Conservation (phyloP, 2,113 vertebrate species). For the Chelonoidis abingdonii region DNA sequence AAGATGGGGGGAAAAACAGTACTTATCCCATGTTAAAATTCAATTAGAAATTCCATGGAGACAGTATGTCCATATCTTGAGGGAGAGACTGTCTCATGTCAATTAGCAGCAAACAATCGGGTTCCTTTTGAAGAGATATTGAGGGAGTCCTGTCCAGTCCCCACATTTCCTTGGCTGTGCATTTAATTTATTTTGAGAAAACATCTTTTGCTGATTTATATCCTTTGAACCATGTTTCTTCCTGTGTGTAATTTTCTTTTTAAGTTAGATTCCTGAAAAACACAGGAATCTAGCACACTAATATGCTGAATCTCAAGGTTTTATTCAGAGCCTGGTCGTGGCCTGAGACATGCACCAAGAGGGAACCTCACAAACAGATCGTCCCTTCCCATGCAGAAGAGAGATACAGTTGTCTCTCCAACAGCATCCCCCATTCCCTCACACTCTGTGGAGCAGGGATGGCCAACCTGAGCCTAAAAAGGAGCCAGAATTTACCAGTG, state of each 20-base stretch:
- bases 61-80: not conserved
- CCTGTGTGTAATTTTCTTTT: not conserved
- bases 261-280: not conserved
- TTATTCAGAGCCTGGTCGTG: not conserved
- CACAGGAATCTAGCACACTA: not conserved
- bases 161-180: not conserved
- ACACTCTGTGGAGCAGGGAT: accelerated
- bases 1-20: slow-evolving; percentile 21
- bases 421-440: accelerated
- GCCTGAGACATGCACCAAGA: not conserved
- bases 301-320: not conserved
- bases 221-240: not conserved
- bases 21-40: not conserved
- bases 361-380: not conserved
- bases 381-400: not conserved
- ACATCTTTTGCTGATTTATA: not conserved
- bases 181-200: slow-evolving; percentile 2
- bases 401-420: not conserved
- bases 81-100: slow-evolving; percentile 5
- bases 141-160: not conserved
- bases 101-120: not conserved
- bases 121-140: not conserved
- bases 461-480: too few relatives aligned
- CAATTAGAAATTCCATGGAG: slow-evolving; percentile 29
- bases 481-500: too few relatives aligned